Evolutionary conservation across 2,797 vertebrate species (phyloP), one percentile per base, ranked within the genome.

Genomic region (Acrocephalus scirpaceus): DNA sequence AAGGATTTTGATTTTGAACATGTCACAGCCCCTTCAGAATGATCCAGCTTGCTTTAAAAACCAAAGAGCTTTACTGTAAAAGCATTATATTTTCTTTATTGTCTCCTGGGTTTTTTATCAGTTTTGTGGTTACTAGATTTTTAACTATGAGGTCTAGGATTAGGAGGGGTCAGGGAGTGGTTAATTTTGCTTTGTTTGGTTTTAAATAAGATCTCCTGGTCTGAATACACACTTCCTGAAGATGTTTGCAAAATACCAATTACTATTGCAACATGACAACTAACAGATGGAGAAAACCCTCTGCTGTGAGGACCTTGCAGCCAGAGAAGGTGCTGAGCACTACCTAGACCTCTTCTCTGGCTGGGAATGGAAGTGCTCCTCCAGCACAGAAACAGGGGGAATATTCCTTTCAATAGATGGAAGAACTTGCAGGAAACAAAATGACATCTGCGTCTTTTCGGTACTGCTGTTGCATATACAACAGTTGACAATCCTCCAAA

Each of bases 121-220:
- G 11, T 54, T 78, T 80, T 2, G 2, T 14, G 15, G 23, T 36
- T 89, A 82, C 44, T 47, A 71, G 15, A 29, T 65, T 48, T 85
- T 36, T 66, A 44, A 34, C 6, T 27, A 6, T 18, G 42, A 58
- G 7, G 5, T 75, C 20, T 65, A 57, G 40, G 57, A 71, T 13
- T 58, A 14, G 11, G 16, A 25, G 71, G 29, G 22, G 3, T 12
- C 51, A 13, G 13, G 4, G 4, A 54, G 7, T 15, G 13, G 15
- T 50, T 70, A 25, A 13, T 85, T 93, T 56, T 73, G 14, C 34
- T 72, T 87, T 56, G 14, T 19, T 88, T 85, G 45, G 16, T 62
- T 88, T 92, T 23, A 72, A 84, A 48, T 51, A 66, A 89, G 74
- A 86, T 53, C 47, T 66, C 17, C 36, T 78, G 42, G 20, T 56